phyloP scores from a whole-genome alignment of 2,888 invertebrate genomes.

The Argynnis bischoffii region DNA sequence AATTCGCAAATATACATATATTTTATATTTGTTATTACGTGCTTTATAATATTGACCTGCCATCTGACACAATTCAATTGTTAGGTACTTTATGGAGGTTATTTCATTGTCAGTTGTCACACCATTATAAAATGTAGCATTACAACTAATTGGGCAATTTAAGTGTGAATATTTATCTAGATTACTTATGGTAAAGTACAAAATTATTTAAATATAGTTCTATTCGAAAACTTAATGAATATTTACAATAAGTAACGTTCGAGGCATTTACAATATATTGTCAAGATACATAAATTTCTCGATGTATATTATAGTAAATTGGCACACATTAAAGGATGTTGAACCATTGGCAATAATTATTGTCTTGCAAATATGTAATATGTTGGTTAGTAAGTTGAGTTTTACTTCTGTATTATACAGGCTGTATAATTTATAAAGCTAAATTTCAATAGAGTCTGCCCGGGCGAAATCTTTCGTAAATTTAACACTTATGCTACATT shows the following conservation, averaged over 20 bases:
- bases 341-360: background rate
- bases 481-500: too few relatives aligned
- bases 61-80: conserved; percentile 6
- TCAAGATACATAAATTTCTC: conserved; percentile 19
- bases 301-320: conserved; percentile 27
- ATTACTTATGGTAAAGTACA: too few relatives aligned
- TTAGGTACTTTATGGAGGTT: conserved; percentile 3
- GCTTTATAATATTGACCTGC: background rate
- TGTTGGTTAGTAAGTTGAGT: background rate
- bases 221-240: too few relatives aligned
- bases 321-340: conserved; percentile 24
- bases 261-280: conserved; percentile 5
- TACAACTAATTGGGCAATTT: conserved; percentile 5
- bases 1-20: background rate
- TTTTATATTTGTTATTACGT: background rate
- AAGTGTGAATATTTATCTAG: background rate
- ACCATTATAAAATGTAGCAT: conserved; percentile 8
- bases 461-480: too few relatives aligned
- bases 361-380: background rate
- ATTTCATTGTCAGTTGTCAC: background rate
- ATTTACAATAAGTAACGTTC: background rate
- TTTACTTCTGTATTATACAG: too few relatives aligned
- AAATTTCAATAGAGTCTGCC: too few relatives aligned
- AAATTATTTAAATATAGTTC: too few relatives aligned
- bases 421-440: too few relatives aligned